Conservation (phyloP, 2,888 invertebrate species). For the Drosophila borealis region DNA sequence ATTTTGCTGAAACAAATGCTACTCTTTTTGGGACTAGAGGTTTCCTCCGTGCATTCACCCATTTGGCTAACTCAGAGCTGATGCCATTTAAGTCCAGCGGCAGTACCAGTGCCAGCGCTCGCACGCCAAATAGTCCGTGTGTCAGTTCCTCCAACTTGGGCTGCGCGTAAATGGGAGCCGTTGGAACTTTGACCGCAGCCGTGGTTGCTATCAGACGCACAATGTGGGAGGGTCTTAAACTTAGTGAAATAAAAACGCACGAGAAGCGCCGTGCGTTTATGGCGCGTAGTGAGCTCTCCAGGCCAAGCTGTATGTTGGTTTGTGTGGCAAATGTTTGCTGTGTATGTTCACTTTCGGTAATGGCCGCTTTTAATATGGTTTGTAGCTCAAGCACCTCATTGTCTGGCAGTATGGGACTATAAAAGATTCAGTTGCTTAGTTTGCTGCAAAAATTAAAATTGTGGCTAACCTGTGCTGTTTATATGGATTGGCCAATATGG, state of each 20-base stretch:
- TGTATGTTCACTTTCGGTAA: slow-evolving; percentile 24
- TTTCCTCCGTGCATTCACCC: slow-evolving; percentile 60
- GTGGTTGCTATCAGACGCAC: slow-evolving; percentile 71
- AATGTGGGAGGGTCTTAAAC: slow-evolving; percentile 71
- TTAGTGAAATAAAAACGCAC: slow-evolving; percentile 75
- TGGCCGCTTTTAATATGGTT: slow-evolving; percentile 46
- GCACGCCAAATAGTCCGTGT: slow-evolving; percentile 68
- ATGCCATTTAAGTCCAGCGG: slow-evolving; percentile 51
- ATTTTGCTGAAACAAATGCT: neutral
- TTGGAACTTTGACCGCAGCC: slow-evolving; percentile 60
- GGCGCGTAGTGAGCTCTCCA: slow-evolving; percentile 73
- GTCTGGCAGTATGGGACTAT: slow-evolving; percentile 67
- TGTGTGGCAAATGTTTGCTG: slow-evolving; percentile 55
- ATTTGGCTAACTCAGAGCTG: slow-evolving; percentile 50
- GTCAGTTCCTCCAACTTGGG: slow-evolving; percentile 74
- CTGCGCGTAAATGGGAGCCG: slow-evolving; percentile 73
- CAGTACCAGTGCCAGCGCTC: slow-evolving; percentile 63
- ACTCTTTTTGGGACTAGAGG: neutral
- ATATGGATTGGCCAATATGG: slow-evolving; percentile 75
- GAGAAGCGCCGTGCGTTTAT: slow-evolving; percentile 69
- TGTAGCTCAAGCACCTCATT: slow-evolving; percentile 56
- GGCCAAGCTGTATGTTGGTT: slow-evolving; percentile 64
- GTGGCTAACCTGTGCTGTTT: slow-evolving; percentile 61
- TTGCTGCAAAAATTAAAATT: neutral
- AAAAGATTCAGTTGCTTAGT: neutral